Evolutionary conservation across 30 jellyfish, hydroid and myxozoan species (phyloP).

Genomic region (Catostylus mosaicus): DNA sequence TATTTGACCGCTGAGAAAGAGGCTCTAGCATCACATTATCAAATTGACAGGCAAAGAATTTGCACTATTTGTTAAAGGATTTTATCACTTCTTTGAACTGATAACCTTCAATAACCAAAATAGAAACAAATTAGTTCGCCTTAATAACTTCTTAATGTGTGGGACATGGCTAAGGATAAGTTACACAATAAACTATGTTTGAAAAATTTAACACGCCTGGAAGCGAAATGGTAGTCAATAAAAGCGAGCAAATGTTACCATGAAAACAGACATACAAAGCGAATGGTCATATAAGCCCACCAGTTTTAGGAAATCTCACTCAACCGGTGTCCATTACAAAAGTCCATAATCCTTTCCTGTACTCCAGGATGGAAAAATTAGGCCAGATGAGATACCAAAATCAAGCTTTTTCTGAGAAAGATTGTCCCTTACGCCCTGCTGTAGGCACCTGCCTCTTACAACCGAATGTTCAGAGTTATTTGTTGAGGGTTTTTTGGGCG

Average conservation of each 20-base stretch:
- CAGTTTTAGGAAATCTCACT: no score
- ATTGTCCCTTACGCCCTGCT: no score
- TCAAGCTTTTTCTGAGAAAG: no score
- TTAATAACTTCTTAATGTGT: slow-evolving; percentile 6
- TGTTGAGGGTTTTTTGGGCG: no score
- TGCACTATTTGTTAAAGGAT: background rate
- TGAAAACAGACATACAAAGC: no score
- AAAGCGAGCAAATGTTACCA: background rate
- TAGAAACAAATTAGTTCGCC: background rate
- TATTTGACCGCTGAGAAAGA: background rate
- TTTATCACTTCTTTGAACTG: slow-evolving; percentile 10
- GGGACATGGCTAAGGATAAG: background rate
- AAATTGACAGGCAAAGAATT: background rate
- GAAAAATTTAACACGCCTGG: background rate
- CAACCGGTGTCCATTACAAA: no score
- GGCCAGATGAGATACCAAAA: no score
- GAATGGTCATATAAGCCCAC: no score
- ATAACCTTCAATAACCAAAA: slow-evolving; percentile 5
- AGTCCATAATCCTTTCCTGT: no score
- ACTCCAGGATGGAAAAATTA: no score
- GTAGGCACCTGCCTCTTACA: no score
- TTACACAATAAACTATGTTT: background rate
- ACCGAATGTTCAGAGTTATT: no score
- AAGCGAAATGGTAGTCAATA: background rate
- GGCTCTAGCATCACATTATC: background rate